phyloP scores from a whole-genome alignment of 2,797 vertebrate genomes.

The Oreochromis grahami region DNA sequence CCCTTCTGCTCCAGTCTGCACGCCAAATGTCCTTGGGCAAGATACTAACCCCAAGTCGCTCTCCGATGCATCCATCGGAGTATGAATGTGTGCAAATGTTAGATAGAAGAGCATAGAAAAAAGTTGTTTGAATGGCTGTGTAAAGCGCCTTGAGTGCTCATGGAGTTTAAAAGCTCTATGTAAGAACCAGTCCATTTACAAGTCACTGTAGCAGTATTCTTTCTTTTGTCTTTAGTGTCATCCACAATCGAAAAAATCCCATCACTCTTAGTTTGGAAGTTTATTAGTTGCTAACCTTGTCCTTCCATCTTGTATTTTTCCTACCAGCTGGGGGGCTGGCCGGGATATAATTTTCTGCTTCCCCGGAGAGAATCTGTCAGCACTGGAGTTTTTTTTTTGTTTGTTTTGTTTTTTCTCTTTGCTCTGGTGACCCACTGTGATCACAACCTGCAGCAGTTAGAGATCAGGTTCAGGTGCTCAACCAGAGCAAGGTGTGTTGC shows the following conservation, averaged over 20 bases:
- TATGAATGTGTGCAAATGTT: background rate
- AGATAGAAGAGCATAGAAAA: background rate
- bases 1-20: background rate
- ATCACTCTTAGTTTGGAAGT: background rate
- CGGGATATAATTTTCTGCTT: background rate
- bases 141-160: background rate
- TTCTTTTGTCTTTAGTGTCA: background rate
- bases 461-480: background rate
- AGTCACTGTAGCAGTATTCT: background rate
- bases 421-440: background rate
- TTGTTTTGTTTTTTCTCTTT: background rate
- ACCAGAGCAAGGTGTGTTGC: background rate
- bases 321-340: background rate
- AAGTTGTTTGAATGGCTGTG: background rate
- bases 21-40: background rate
- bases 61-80: background rate
- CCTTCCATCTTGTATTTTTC: background rate
- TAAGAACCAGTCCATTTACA: background rate
- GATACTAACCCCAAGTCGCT: background rate
- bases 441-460: background rate
- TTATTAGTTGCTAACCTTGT: background rate
- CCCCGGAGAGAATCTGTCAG: background rate
- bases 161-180: background rate
- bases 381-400: rapidly evolving
- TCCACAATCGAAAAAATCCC: background rate